A percentile compares a stretch with the other conserved stretches of the same genome.
phyloP scores from a whole-genome alignment of 2,888 invertebrate genomes.

The Tetropium fuscum region DNA sequence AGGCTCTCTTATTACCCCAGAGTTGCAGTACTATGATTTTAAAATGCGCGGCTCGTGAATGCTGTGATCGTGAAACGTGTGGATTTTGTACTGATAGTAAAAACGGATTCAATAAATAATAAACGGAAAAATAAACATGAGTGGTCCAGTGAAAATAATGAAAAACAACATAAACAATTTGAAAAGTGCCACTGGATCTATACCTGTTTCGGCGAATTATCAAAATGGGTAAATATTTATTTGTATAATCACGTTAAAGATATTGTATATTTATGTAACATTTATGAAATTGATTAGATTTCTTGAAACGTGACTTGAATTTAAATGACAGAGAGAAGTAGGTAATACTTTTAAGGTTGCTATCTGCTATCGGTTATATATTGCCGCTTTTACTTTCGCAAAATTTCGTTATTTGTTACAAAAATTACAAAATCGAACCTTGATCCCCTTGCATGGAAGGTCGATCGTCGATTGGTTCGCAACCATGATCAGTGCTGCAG shows the following conservation, averaged over 20 bases:
- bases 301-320: too few relatives aligned
- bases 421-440: conserved; percentile 14
- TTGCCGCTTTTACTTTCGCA: too few relatives aligned
- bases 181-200: conserved; percentile 46
- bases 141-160: conserved; percentile 42
- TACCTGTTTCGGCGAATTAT: conserved; percentile 45
- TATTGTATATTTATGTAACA: not conserved
- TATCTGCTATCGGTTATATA: too few relatives aligned
- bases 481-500: too few relatives aligned
- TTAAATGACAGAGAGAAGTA: too few relatives aligned
- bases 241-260: not conserved
- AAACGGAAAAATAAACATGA: conserved; percentile 43
- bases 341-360: too few relatives aligned
- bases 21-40: not conserved
- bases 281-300: too few relatives aligned
- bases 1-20: not conserved
- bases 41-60: conserved; percentile 4
- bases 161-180: conserved; percentile 48
- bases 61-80: conserved; percentile 2
- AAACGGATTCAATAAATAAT: too few relatives aligned
- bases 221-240: conserved; percentile 45
- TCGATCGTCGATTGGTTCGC: too few relatives aligned
- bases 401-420: too few relatives aligned
- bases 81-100: too few relatives aligned
- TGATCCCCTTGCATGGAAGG: conserved; percentile 19